phyloP scores from a whole-genome alignment of 1,140 invertebrate species.

The Vanessa atalanta region DNA sequence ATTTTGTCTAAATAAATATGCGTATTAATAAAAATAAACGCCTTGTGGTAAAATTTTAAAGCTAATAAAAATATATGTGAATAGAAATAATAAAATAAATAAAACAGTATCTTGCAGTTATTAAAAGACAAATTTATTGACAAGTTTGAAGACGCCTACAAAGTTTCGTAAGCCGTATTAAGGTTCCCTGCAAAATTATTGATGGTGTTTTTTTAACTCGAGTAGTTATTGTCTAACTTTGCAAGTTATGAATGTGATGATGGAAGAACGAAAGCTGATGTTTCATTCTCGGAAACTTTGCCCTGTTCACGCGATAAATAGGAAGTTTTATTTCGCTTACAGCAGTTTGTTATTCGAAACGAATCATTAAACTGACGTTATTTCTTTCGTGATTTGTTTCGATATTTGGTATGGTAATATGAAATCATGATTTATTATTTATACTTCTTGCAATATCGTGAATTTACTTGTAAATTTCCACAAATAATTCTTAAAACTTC shows the following conservation, averaged over 20 bases:
- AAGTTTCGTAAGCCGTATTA: conserved; percentile 17
- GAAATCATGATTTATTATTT: conserved; percentile 21
- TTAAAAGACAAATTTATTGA: conserved; percentile 33
- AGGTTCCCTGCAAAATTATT: conserved; percentile 31
- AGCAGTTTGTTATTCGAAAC: conserved; percentile 36
- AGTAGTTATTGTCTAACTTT: conserved; percentile 48
- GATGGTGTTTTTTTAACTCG: conserved; percentile 43
- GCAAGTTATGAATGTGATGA: conserved; percentile 44
- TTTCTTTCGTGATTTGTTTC: conserved; percentile 29
- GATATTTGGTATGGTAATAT: conserved; percentile 26
- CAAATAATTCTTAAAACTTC: neutral
- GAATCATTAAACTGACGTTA: conserved; percentile 38
- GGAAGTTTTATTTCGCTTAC: conserved; percentile 33
- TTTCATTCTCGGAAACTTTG: conserved; percentile 40
- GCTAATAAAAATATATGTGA: neutral
- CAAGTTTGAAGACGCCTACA: conserved; percentile 27
- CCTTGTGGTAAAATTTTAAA: neutral
- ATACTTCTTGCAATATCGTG: conserved; percentile 1
- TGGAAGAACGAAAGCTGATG: conserved; percentile 38
- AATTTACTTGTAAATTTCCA: neutral
- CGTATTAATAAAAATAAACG: too few species aligned
- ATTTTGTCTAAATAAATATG: too few species aligned
- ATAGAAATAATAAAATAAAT: neutral
- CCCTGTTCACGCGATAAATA: conserved; percentile 36
- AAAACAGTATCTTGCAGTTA: conserved; percentile 7